A percentile compares a stretch with the other conserved stretches of the same genome.
Evolutionary conservation across 2,797 vertebrate genomes (phyloP).

Genomic region (Periparus ater): DNA sequence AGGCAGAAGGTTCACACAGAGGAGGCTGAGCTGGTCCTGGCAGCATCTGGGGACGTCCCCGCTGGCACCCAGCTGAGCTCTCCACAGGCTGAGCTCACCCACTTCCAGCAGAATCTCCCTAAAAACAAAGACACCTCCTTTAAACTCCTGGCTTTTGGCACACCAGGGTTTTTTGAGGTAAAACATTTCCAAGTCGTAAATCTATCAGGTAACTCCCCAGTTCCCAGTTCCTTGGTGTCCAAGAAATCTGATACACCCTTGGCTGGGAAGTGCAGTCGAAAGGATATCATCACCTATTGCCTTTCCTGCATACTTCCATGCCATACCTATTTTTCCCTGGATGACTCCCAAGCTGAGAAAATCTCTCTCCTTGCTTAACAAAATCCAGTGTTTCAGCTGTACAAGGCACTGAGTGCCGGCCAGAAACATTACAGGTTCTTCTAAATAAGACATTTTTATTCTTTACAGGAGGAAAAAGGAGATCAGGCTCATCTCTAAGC

Average conservation of each 20-base stretch:
- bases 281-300: constrained; percentile 20
- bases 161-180: not conserved
- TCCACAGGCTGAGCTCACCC: not conserved
- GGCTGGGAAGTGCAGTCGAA: not conserved
- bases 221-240: constrained; percentile 20
- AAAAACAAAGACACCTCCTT: constrained; percentile 5
- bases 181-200: constrained; percentile 44
- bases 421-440: not conserved
- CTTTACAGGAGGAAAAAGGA: not conserved
- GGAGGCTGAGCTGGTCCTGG: not conserved
- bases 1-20: not conserved
- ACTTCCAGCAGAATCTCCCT: not conserved
- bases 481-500: not conserved
- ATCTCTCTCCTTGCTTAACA: not conserved
- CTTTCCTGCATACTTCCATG: constrained; percentile 23
- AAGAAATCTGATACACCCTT: not conserved
- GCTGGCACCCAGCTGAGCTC: not conserved
- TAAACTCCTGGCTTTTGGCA: constrained; percentile 16
- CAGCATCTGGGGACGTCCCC: not conserved
- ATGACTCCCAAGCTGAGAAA: constrained; percentile 5
- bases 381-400: not conserved
- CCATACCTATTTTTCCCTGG: constrained; percentile 46
- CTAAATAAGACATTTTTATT: not conserved
- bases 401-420: not conserved
- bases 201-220: not conserved